A percentile compares a stretch with the other conserved stretches of the same genome.
phyloP scores from a whole-genome alignment of 2,113 vertebrate genomes.

The Hippocampus zosterae region DNA sequence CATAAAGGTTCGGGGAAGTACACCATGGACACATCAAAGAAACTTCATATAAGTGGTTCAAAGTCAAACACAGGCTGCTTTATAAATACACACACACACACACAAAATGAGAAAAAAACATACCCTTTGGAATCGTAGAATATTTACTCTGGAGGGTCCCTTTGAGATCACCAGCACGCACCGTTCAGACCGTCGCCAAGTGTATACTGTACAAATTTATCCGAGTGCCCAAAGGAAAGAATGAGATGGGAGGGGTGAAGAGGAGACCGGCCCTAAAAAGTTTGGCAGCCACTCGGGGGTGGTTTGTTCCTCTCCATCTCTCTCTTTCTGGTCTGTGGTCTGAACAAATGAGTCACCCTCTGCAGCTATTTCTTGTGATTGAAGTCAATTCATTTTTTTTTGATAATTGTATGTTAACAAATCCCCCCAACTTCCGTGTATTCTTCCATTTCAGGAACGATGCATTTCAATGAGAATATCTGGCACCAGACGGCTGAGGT shows the following conservation, averaged over 20 bases:
- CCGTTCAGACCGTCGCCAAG: conserved; percentile 20
- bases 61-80: conserved; percentile 7
- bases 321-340: conserved; percentile 25
- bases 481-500: background rate
- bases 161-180: background rate
- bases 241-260: conserved; percentile 60
- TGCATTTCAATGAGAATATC: background rate
- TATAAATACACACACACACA: conserved; percentile 7
- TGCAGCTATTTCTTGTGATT: background rate
- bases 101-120: background rate
- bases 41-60: background rate
- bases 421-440: background rate
- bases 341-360: conserved; percentile 56
- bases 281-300: conserved; percentile 48
- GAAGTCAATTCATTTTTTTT: background rate
- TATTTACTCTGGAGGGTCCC: background rate
- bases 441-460: background rate
- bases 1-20: background rate
- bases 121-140: conserved; percentile 38
- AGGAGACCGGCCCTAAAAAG: conserved; percentile 43
- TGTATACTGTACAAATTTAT: conserved; percentile 19
- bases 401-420: background rate
- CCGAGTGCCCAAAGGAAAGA: conserved; percentile 61
- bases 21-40: background rate
- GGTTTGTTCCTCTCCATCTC: conserved; percentile 21